These are phyloP conservation scores for Eleginops maclovinus DNA, from an alignment of 2,113 vertebrate species.

Conservation along the genomic window DNA sequence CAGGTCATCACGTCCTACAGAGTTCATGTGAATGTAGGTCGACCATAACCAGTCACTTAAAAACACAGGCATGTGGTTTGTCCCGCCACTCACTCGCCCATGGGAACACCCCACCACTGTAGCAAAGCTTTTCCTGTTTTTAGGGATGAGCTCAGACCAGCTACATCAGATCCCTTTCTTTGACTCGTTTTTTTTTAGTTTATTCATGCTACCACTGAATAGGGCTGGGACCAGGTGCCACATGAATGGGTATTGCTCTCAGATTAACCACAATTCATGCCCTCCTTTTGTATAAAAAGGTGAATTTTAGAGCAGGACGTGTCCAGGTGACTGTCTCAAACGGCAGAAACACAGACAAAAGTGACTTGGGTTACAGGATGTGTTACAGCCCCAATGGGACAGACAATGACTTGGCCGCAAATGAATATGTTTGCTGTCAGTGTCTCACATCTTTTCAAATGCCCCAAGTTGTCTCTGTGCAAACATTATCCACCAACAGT, in stretches of 20 bases:
- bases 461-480: conserved; percentile 71
- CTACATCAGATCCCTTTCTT: conserved; percentile 70
- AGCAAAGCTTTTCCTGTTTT: conserved; percentile 58
- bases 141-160: conserved; percentile 61
- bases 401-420: conserved; percentile 75
- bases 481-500: conserved; percentile 69
- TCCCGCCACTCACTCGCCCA: conserved; percentile 65
- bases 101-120: conserved; percentile 63
- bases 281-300: conserved; percentile 76
- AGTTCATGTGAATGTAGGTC: conserved; percentile 73
- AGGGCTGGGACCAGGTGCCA: conserved; percentile 73
- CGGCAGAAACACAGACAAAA: conserved; percentile 75
- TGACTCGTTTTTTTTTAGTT: conserved; percentile 42
- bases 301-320: conserved; percentile 76
- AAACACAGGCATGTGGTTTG: conserved; percentile 63
- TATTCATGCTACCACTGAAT: conserved; percentile 71
- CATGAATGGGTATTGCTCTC: conserved; percentile 75
- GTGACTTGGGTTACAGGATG: conserved; percentile 78
- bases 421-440: conserved; percentile 62
- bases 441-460: conserved; percentile 67
- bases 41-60: conserved; percentile 60
- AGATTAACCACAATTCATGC: conserved; percentile 70
- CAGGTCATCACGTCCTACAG: conserved; percentile 54
- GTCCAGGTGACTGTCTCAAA: conserved; percentile 74
- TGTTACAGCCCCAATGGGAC: conserved; percentile 69